Evolutionary conservation across 2,113 vertebrate genomes (phyloP), one percentile per base, ranked within the genome.

Genomic region (Scartelaos histophorus): DNA sequence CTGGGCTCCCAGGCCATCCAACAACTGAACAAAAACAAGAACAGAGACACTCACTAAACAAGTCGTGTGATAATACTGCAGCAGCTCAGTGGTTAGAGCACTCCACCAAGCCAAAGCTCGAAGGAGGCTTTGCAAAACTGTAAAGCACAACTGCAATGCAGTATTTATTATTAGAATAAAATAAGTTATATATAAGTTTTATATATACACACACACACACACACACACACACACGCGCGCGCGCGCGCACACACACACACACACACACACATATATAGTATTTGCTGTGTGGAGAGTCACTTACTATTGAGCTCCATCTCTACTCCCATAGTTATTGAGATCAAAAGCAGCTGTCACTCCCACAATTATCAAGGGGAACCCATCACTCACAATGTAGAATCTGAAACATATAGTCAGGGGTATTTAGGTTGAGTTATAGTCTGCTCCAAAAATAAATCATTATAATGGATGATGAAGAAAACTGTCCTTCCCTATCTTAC

Each of bases 1-100:
- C 98, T 98, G 49, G 97, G 95, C 82, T 97, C 95, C 97, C 97
- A 99, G 16, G 96, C 95, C 96, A 99, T 98, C 97, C 97, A 99
- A 88, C 97, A 99, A 86, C 97, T 99, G 78, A 73, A 53, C 67
- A 7, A 57, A 70, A 10, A 9, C 38, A 43, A 43, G 38, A 80
- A 51, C 25, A n/a, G 1, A 66, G 3, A 25, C n/a, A 56, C 17
- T 17, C 49, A 16, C 17, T 51, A 51, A 9, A 51, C 47, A 19
- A 51, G 47, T 51, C 7, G 47, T 21, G 7, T 21, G 51, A 0
- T 54, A 54, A 54, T 54, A 3, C 19, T 54, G 51, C 51, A 54
- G 51, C 15, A 9, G 7, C 38, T 43, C 38, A 43, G 10, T 10
- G 38, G 38, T 43, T 43, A 43, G 7, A 43, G 38, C 7, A 43